Evolutionary conservation across 2,113 vertebrate species (phyloP).

Genomic region (Narcine bancroftii): DNA sequence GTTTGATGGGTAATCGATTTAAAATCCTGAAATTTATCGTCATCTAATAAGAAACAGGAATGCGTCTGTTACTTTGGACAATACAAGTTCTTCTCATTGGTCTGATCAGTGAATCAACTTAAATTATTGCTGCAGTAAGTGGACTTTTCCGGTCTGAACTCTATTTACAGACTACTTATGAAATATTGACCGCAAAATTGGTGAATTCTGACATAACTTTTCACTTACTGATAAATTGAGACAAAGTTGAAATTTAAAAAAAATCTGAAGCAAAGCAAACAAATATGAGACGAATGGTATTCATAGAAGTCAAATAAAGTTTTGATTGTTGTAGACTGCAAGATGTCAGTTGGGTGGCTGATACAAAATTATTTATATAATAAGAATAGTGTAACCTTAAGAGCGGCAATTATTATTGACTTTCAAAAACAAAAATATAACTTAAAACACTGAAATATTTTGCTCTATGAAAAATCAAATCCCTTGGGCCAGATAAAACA

Average conservation of each 20-base stretch:
- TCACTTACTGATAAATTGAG: background rate
- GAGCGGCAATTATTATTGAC: background rate
- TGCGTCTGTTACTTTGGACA: background rate
- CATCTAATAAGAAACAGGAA: background rate
- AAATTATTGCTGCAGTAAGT: background rate
- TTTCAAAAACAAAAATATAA: background rate
- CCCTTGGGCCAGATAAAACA: background rate
- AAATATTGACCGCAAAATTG: background rate
- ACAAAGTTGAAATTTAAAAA: background rate
- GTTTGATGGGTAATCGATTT: conserved; percentile 13
- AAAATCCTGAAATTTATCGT: background rate
- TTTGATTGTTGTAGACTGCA: background rate
- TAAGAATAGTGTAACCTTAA: background rate
- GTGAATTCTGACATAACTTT: background rate
- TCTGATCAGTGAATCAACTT: background rate
- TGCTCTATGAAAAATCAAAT: background rate
- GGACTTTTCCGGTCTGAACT: background rate
- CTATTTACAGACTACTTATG: background rate
- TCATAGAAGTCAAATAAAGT: background rate
- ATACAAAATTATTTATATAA: background rate
- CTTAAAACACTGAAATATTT: background rate
- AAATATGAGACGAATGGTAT: background rate
- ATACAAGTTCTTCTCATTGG: background rate
- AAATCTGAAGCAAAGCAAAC: background rate
- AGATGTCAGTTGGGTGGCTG: too few relatives aligned